Base-by-base conservation (phyloP, 1,140 invertebrate genomes). In the Druon quercuslanigerum region DNA sequence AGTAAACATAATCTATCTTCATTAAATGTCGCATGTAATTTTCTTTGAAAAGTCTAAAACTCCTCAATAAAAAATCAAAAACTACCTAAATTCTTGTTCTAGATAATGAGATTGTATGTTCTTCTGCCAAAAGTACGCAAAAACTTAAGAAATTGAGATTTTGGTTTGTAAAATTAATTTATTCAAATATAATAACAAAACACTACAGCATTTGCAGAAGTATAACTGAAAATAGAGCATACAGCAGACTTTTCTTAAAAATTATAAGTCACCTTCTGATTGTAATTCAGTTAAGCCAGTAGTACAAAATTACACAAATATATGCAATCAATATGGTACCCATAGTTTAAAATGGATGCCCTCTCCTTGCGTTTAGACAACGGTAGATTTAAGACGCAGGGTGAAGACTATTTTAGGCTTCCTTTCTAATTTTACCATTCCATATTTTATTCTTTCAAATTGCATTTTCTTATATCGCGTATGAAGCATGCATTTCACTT, bases 271-370 rank as follows among this genome's bases (percentile, higher is more conserved):
- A 66, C n/a, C 25, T 66, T 66, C 20, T n/a, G 14, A n/a, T 5
- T 66, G 33, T 33, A 66, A 66, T 33, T 66, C 57, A 33, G 20
- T 25, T 66, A 66, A 25, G 12, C n/a, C 33, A 66, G 25, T 40
- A 40, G 60, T 66, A 66, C 25, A 14, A 20, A 60, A 33, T 12
- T 60, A 60, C 25, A 40, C 46, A 66, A 66, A 33, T 66, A 66
- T 40, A 46, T 20, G 60, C 33, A 66, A 66, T 66, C 60, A 66
- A 66, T 66, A 66, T 66, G 60, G n/a, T 66, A 40, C 6, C 33
- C 17, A 19, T 19, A 56, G 17, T 56, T 19, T 20, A 66, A n/a
- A 66, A 66, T 66, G 7, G 13, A 66, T 25, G 33, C 40, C 16
- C 33, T n/a, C 60, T 40, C 14, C 16, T 16, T 33, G 4, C 25